Conservation (phyloP, 2,113 vertebrate species). For the Serinus canaria region DNA sequence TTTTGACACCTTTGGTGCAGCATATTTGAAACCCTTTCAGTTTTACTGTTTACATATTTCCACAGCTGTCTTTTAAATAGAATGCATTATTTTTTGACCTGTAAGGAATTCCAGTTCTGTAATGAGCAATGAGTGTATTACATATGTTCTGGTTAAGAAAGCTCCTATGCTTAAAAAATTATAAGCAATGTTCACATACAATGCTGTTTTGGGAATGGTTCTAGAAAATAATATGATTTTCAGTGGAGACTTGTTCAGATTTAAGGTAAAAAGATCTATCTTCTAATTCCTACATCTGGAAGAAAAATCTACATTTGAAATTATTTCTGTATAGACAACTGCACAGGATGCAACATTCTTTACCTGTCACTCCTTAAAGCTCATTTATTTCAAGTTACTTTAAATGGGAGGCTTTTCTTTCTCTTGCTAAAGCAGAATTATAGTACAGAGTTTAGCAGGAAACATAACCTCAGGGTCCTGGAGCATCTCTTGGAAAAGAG, state of each 20-base stretch:
- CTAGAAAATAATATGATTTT: background rate
- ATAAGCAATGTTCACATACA: background rate
- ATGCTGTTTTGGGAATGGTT: background rate
- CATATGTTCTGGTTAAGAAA: background rate
- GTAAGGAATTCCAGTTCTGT: background rate
- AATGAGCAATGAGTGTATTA: background rate
- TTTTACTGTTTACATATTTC: conserved; percentile 10
- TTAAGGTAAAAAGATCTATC: background rate
- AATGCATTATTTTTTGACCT: background rate
- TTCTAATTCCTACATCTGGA: background rate
- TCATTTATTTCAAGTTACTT: background rate
- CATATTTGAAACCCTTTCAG: conserved; percentile 15
- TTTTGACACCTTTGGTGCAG: background rate
- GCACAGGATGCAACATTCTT: background rate
- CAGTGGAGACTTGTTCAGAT: background rate
- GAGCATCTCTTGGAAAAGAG: background rate
- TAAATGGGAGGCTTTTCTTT: background rate
- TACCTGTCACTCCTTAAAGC: background rate
- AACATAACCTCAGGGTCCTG: background rate
- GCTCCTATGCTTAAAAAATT: background rate
- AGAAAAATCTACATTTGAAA: background rate
- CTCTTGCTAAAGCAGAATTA: background rate
- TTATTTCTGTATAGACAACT: background rate
- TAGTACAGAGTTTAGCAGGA: background rate
- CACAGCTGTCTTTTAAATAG: conserved; percentile 30